Evolutionary conservation across 2,888 invertebrate species (phyloP).

Genomic region (Magallana nippona): DNA sequence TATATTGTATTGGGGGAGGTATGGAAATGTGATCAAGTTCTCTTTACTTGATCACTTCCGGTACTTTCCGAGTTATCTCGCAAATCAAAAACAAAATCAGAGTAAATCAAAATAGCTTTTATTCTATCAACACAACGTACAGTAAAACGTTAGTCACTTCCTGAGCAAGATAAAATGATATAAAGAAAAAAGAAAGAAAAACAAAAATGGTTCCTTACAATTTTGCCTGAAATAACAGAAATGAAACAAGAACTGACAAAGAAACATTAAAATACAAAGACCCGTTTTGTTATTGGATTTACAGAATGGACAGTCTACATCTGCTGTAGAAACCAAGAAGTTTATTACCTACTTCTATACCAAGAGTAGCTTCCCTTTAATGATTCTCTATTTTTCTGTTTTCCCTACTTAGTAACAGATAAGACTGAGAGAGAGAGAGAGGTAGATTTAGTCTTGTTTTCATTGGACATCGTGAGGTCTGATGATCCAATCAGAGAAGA

Average conservation of each 20-base stretch:
- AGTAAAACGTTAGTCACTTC: not conserved
- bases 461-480: not conserved
- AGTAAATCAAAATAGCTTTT: conserved; percentile 11
- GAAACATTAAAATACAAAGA: not conserved
- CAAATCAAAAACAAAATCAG: not conserved
- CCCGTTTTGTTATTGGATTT: conserved; percentile 14
- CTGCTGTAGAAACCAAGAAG: not conserved
- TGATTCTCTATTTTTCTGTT: not conserved
- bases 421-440: conserved; percentile 6
- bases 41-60: not conserved
- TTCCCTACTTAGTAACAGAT: not conserved
- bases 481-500: not conserved
- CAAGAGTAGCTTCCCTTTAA: not conserved
- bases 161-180: conserved; percentile 11
- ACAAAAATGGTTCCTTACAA: not conserved
- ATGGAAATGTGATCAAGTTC: not conserved
- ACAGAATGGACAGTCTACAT: conserved; percentile 9
- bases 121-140: not conserved
- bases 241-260: conserved; percentile 5
- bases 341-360: not conserved
- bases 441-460: not conserved
- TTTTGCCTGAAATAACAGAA: not conserved
- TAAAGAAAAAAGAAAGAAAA: not conserved
- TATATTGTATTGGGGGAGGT: not conserved
- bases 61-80: not conserved